A percentile compares a stretch with the other conserved stretches of the same genome.
These are phyloP conservation scores for Eilema griseolum DNA, from an alignment of 2,888 invertebrate genomes.

Conservation along the genomic window DNA sequence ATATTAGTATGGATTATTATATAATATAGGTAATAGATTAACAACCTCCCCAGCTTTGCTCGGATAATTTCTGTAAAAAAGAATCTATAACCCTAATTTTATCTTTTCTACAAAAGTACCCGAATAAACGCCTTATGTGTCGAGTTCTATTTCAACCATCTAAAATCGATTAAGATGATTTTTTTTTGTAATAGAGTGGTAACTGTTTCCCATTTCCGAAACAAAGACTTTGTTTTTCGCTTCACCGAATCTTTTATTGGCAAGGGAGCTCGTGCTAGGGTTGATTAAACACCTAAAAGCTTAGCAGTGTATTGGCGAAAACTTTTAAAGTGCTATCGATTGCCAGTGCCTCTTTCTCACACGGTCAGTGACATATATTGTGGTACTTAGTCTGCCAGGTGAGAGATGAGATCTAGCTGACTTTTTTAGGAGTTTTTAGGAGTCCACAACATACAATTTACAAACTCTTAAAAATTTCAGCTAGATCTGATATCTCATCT, in stretches of 20 bases:
- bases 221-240: slow-evolving; percentile 8
- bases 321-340: slow-evolving; percentile 6
- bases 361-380: background rate
- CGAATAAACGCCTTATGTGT: too few species aligned
- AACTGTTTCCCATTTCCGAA: background rate
- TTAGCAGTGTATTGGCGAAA: slow-evolving; percentile 10
- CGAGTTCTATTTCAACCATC: background rate
- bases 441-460: too few species aligned
- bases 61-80: too few species aligned
- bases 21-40: too few species aligned
- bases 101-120: too few species aligned
- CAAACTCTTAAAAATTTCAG: too few species aligned
- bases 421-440: too few species aligned
- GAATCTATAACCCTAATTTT: too few species aligned
- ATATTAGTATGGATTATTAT: too few species aligned
- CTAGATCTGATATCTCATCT: too few species aligned
- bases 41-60: too few species aligned
- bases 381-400: background rate
- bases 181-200: background rate
- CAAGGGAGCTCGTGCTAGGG: slow-evolving; percentile 7
- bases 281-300: slow-evolving; percentile 21
- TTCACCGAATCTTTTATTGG: slow-evolving; percentile 12
- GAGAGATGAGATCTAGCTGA: background rate
- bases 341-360: background rate
- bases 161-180: background rate